These are phyloP conservation scores for Gasterosteus nipponicus DNA, from an alignment of 2,113 vertebrate genomes.

Conservation along the genomic window DNA sequence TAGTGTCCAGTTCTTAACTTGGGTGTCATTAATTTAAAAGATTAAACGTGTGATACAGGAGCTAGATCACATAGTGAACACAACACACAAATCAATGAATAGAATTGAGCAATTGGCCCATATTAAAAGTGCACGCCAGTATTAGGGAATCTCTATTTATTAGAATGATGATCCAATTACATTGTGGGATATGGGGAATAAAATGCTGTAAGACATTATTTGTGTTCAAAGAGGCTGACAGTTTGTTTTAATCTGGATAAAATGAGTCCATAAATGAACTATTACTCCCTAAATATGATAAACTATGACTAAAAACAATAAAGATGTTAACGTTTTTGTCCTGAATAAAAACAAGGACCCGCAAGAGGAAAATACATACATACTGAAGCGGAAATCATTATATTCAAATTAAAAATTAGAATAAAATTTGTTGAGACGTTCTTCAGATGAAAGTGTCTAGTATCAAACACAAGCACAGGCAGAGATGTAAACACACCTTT, in stretches of 20 bases:
- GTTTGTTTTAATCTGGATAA: neutral
- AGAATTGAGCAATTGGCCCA: conserved; percentile 3
- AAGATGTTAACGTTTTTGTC: conserved; percentile 3
- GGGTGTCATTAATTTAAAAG: conserved; percentile 40
- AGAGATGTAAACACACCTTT: conserved; percentile 14
- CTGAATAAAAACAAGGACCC: conserved; percentile 7
- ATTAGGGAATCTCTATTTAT: neutral
- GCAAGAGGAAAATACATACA: conserved; percentile 3
- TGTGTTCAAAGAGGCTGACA: neutral
- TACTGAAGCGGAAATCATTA: neutral
- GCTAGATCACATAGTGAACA: conserved; percentile 1
- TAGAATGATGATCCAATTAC: conserved; percentile 2
- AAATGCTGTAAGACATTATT: neutral
- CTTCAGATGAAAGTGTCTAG: neutral
- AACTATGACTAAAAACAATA: conserved; percentile 1
- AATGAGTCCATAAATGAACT: neutral
- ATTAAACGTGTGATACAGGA: conserved; percentile 26
- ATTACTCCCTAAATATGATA: neutral
- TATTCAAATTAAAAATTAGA: conserved; percentile 13
- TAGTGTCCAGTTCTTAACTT: conserved; percentile 14
- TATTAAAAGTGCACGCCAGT: neutral
- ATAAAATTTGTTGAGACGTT: neutral
- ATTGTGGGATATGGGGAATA: neutral
- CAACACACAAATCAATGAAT: neutral
- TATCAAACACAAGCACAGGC: conserved; percentile 10